These are phyloP conservation scores for Fissipunctia ypsillon DNA, from an alignment of 2,888 invertebrate genomes.

Conservation along the genomic window DNA sequence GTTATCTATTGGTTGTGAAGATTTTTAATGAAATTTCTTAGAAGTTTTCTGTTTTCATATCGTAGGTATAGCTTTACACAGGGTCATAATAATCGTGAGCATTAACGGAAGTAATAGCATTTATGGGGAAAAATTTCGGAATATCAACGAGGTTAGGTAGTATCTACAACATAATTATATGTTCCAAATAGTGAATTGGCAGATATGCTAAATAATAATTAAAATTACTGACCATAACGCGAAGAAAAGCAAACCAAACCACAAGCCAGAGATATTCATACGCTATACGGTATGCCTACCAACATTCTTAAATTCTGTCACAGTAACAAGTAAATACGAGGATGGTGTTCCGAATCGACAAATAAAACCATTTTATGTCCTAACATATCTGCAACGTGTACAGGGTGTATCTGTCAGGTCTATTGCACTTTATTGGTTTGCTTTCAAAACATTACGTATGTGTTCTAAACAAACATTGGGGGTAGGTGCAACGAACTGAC, in stretches of 20 bases:
- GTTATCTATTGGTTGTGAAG: constrained; percentile 30
- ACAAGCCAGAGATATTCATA: constrained; percentile 2
- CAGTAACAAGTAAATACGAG: constrained; percentile 50
- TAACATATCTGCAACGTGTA: constrained; percentile 68
- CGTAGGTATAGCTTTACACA: not conserved
- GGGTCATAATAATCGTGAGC: not conserved
- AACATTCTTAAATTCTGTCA: constrained; percentile 44
- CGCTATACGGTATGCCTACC: too few relatives aligned
- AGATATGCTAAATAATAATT: not conserved
- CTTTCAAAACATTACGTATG: constrained; percentile 76
- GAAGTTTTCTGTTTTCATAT: not conserved
- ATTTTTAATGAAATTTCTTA: constrained; percentile 23
- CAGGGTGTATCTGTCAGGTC: constrained; percentile 75
- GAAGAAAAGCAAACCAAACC: constrained; percentile 4
- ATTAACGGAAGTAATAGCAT: not conserved
- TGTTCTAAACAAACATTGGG: constrained; percentile 78
- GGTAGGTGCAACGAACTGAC: constrained; percentile 76
- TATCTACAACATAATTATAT: not conserved
- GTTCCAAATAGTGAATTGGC: too few relatives aligned
- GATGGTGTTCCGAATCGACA: constrained; percentile 53
- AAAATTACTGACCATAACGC: not conserved
- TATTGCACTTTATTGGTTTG: constrained; percentile 79
- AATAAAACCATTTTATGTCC: constrained; percentile 64
- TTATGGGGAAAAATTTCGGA: not conserved
- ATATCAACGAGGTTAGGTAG: not conserved